Conservation (phyloP, 2,113 vertebrate species). For the Ranitomeya variabilis region DNA sequence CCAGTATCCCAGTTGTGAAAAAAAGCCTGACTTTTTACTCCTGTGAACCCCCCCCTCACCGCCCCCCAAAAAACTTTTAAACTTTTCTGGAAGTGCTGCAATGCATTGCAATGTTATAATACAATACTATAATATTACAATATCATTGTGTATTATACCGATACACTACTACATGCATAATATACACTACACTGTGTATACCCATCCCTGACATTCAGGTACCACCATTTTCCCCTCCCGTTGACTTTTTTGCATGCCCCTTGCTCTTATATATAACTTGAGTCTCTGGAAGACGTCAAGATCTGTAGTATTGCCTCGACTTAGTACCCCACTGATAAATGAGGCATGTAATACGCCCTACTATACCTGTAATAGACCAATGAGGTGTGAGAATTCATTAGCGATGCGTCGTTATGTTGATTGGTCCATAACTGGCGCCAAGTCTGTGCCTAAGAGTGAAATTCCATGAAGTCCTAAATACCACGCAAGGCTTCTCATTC, state of each 20-base stretch:
- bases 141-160: conserved; percentile 36
- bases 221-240: not conserved
- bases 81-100: conserved; percentile 13
- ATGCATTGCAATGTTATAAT: conserved; percentile 38
- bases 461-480: not conserved
- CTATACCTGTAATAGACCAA: not conserved
- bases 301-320: not conserved
- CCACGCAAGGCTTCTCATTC: not conserved
- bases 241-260: not conserved
- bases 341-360: not conserved
- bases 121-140: conserved; percentile 7
- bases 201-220: conserved; percentile 10
- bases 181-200: conserved; percentile 37
- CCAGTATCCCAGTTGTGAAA: conserved; percentile 34
- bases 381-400: not conserved
- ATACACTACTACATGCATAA: conserved; percentile 35
- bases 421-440: not conserved
- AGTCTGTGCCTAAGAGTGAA: not conserved
- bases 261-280: not conserved
- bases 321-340: not conserved
- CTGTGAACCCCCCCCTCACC: not conserved
- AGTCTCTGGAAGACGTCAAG: conserved; percentile 16
- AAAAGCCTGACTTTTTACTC: conserved; percentile 25
- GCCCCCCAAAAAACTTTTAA: no score
- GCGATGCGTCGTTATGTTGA: not conserved